Evolutionary conservation across 2,113 vertebrate species (phyloP), one percentile per base, ranked within the genome.

Genomic region (Loxodonta africana): DNA sequence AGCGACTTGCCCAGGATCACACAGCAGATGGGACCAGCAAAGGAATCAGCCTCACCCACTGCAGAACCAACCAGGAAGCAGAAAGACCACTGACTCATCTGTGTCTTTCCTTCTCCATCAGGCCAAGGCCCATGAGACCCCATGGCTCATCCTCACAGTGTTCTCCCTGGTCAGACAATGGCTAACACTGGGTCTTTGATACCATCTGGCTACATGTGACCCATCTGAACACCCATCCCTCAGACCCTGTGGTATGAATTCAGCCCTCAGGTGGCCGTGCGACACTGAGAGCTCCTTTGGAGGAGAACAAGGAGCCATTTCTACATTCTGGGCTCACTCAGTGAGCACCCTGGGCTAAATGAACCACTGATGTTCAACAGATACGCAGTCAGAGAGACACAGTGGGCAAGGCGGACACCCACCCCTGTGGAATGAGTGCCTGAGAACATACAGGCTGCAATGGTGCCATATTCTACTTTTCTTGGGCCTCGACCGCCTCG

Each of bases 131-230:
- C 14, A 5, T 7, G 26, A 78, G 76, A 48, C 44, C 6, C 76
- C 76, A 48, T 28, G 44, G 12, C 76, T 48, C 25, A 41, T 26
- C 48, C 33, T 44, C 4, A 8, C 25, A 9, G 26, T 9, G 6
- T 30, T 41, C 41, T 71, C 26, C 17, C 0, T 2, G 44, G 62
- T 14, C 23, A 23, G 60, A n/a, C 26, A 33, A 9, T 30, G 28
- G 69, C 30, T 18, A 37, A 33, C 9, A 2, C 26, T 0, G 1
- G 63, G 17, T 23, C 1, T 0, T 21, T 6, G 60, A 76, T 30
- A n/a, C 37, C 46, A 65, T 33, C 6, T 12, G n/a, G 83, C 83
- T 53, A 20, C 53, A 12, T 1, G 57, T 30, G 71, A 37, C 71
- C 46, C 46, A 37, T 46, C 37, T 85, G 81, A 53, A 69, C n/a